Evolutionary conservation across 2,113 vertebrate species (phyloP), one percentile per base, ranked within the genome.

Genomic region (Phoenicopterus ruber): DNA sequence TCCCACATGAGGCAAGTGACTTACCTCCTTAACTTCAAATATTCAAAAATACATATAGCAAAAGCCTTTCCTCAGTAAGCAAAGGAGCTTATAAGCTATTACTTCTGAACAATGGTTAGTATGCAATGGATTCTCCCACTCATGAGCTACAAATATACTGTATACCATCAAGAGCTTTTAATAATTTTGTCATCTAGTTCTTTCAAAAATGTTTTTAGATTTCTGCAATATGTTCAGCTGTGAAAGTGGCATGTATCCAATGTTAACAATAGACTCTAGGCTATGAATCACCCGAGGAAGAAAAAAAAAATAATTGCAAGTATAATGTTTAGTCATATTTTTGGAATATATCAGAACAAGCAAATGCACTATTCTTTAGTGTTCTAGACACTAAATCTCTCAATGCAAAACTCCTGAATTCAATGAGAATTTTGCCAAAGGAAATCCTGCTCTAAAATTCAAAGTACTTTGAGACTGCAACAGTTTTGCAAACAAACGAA

Each of bases 171-270:
- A 66, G 9, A n/a, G 18, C 28, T 94, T 95, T 87, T 77, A 95
- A 82, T 85, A 94, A 54, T 87, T 89, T 94, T 91, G 46, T 62
- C 93, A 95, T 82, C 40, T 82, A 91, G 54, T 22, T 34, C 13
- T 87, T 91, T 95, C 49, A 82, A 63, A 94, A 93, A 40, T 52
- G 8, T 50, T 94, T 96, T 95, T 50, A 91, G 78, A 89, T 87
- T 91, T 90, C 81, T 95, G n/a, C 86, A 95, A 70, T 94, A 87
- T 94, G 86, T 87, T 97, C 73, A 91, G 73, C 58, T 82, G 67
- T 90, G 78, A 82, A 96, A 87, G 54, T 94, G 93, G 83, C 81
- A 58, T 19, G 9, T 61, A 77, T 89, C 83, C 73, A 91, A 22
- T 58, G 18, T 40, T 97, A 94, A 91, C 73, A 96, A 95, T 77